Evolutionary conservation across 2,113 vertebrate genomes (phyloP), one percentile per base, ranked within the genome.

Genomic region (Baryphthengus martii): DNA sequence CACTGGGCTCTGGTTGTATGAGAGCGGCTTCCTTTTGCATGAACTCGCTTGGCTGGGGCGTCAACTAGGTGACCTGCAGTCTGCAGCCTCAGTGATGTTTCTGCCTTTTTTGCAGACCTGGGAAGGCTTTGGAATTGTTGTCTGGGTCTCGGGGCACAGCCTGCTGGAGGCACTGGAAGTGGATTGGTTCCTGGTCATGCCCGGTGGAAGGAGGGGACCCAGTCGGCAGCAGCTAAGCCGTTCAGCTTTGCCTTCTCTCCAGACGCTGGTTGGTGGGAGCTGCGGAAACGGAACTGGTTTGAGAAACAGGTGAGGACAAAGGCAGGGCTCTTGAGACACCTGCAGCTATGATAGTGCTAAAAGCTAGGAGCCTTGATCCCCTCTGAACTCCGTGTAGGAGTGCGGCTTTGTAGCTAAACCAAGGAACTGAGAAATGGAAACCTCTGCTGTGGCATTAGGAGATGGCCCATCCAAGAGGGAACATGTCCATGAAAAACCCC

Each of bases 201-300:
- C 99, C 98, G 99, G 99, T 98, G 99, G 99, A 98, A 99, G 99
- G 98, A 99, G 99, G 99, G 99, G 99, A 98, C 99, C 99, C 96
- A 99, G 99, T 97, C 99, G 99, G 99, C 99, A 99, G 98, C 99
- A 99, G 98, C 98, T 99, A 97, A 99, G 99, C 98, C 99, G 99
- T 97, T 98, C 99, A 96, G 99, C 99, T 94, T 98, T 99, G 97
- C 99, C 99, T 71, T 99, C 99, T 96, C 98, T 99, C 96, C 99
- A 99, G 98, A 99, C 99, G 26, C 98, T 99, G 96, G 99, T 99
- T 79, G 99, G 99, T 11, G 98, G 98, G 68, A 98, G 98, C 97
- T 98, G 99, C 15, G 98, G 98, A 92, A 99, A 99, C 98, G 98
- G 99, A 96, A 98, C 98, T 11, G 98, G 99, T 95, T 95, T 99